Percentiles rank a stretch among this genome's conserved stretches.
Conservation (phyloP, 2,113 vertebrate species). For the Ploceus nigricollis region DNA sequence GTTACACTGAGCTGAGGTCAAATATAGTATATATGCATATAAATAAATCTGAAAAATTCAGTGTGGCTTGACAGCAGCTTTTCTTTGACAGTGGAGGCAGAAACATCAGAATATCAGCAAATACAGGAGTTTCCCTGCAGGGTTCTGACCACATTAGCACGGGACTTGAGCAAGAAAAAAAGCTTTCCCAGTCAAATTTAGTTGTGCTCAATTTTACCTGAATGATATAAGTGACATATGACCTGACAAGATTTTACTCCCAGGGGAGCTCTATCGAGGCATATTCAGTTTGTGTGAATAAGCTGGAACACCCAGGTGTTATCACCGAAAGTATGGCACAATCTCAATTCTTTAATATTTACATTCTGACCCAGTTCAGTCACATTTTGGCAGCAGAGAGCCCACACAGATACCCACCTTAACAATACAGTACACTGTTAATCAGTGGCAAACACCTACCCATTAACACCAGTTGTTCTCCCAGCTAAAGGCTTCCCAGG, state of each 20-base stretch:
- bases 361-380: neutral
- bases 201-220: neutral
- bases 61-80: neutral
- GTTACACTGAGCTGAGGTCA: neutral
- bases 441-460: neutral
- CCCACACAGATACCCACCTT: neutral
- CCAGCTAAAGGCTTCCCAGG: neutral
- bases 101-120: neutral
- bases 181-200: neutral
- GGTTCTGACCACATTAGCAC: neutral
- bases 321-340: neutral
- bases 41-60: neutral
- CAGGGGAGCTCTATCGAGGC: neutral
- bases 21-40: neutral
- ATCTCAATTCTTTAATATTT: neutral
- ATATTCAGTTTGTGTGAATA: neutral
- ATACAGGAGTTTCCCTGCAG: neutral
- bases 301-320: neutral
- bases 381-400: neutral
- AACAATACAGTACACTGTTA: neutral
- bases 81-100: neutral
- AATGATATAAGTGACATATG: neutral
- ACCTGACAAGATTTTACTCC: neutral
- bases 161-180: neutral
- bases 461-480: neutral